Evolutionary conservation across 1,140 invertebrate genomes (phyloP).

Genomic region (Vanessa atalanta): DNA sequence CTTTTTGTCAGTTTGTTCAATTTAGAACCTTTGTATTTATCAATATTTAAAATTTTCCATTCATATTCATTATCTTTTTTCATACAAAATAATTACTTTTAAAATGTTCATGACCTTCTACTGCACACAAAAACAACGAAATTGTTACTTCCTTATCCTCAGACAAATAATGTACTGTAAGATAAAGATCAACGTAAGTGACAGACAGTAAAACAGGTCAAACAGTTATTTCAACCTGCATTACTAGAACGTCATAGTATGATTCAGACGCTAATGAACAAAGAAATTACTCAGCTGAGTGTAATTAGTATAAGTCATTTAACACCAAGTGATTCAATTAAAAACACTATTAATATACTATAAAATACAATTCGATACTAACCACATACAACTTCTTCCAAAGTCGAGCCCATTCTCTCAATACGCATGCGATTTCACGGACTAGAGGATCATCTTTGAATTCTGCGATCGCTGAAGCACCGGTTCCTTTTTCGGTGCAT

Average conservation of each 20-base stretch:
- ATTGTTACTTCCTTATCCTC: slow-evolving; percentile 1
- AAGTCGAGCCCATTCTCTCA: slow-evolving; percentile 95
- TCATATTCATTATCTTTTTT: too few species aligned
- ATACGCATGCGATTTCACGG: slow-evolving; percentile 92
- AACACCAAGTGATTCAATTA: background rate
- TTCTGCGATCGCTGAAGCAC: slow-evolving; percentile 75
- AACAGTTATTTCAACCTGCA: slow-evolving; percentile 26
- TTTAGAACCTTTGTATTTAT: too few species aligned
- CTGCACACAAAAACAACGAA: background rate
- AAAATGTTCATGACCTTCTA: background rate
- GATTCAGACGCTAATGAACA: slow-evolving; percentile 37
- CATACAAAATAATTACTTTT: background rate
- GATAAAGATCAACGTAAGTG: slow-evolving; percentile 9
- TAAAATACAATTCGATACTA: slow-evolving; percentile 58
- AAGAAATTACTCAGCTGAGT: slow-evolving; percentile 29
- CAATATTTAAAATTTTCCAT: too few species aligned
- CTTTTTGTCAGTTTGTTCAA: too few species aligned
- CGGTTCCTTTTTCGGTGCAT: slow-evolving; percentile 68
- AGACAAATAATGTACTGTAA: background rate
- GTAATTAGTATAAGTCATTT: background rate
- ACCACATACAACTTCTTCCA: slow-evolving; percentile 96
- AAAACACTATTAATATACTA: slow-evolving; percentile 1
- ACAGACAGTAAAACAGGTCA: slow-evolving; percentile 6
- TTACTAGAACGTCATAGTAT: slow-evolving; percentile 32
- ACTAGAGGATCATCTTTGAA: slow-evolving; percentile 94